phyloP scores from a whole-genome alignment of 1,140 invertebrate species.

The Diorhabda sublineata region DNA sequence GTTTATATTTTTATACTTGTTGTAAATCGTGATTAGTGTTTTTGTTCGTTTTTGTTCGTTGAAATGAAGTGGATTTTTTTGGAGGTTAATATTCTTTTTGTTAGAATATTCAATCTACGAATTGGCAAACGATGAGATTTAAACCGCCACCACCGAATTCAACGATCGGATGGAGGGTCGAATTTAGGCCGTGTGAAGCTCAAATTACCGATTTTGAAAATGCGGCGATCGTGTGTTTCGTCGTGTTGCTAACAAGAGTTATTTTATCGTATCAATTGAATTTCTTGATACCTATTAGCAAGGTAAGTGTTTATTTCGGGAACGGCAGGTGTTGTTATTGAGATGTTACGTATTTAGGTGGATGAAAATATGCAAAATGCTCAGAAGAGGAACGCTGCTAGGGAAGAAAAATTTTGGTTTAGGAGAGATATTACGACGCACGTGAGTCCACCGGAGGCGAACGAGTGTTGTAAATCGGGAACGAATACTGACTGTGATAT shows the following conservation, averaged over 20 bases:
- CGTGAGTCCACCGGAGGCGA: constrained; percentile 48
- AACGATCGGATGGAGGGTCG: constrained; percentile 97
- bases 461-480: constrained; percentile 39
- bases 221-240: constrained; percentile 97
- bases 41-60: neutral
- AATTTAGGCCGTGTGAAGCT: constrained; percentile 98
- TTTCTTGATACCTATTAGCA: constrained; percentile 96
- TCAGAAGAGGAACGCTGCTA: constrained; percentile 84
- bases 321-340: neutral
- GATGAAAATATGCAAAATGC: constrained; percentile 97
- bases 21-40: neutral
- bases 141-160: constrained; percentile 95
- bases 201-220: constrained; percentile 99
- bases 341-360: constrained; percentile 55
- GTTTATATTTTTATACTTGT: neutral
- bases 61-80: neutral
- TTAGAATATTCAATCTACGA: constrained; percentile 99
- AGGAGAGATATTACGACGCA: constrained; percentile 70
- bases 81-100: constrained; percentile 12
- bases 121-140: constrained; percentile 99
- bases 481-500: constrained; percentile 49
- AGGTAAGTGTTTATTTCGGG: constrained; percentile 54
- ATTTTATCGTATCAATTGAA: constrained; percentile 96
- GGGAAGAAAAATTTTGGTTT: constrained; percentile 86
- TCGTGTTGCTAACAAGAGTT: constrained; percentile 93